phyloP scores from a whole-genome alignment of 2,113 vertebrate genomes.

The Mustelus asterias region DNA sequence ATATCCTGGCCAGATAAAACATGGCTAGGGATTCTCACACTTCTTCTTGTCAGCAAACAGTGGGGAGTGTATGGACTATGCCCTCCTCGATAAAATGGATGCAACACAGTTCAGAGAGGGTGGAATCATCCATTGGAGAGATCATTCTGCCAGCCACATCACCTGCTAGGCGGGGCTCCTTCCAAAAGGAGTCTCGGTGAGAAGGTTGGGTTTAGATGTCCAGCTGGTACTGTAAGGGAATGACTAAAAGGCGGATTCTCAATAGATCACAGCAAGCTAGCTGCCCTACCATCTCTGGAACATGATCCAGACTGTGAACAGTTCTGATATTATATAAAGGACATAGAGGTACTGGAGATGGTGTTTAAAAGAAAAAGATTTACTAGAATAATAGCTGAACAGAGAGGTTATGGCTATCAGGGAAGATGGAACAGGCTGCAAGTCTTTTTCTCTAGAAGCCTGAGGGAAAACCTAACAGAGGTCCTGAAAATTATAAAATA shows the following conservation, averaged over 20 bases:
- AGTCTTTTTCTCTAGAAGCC: no score
- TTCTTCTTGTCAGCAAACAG: not conserved
- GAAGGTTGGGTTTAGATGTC: not conserved
- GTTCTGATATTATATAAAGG: no score
- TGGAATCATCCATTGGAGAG: not conserved
- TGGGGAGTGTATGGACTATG: not conserved
- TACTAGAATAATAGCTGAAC: no score
- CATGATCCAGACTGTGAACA: no score
- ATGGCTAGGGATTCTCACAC: not conserved
- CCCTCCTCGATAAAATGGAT: not conserved
- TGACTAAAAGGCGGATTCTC: not conserved
- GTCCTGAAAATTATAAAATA: not conserved
- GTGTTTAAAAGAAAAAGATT: no score
- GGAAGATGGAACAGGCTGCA: no score
- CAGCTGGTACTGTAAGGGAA: not conserved
- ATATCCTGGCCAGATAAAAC: not conserved
- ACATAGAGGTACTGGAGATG: no score
- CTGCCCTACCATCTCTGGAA: not conserved
- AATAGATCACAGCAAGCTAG: not conserved
- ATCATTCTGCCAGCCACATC: not conserved
- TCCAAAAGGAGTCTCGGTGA: not conserved
- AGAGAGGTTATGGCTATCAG: no score
- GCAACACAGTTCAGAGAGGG: not conserved
- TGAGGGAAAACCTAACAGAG: no score
- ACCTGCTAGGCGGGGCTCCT: not conserved